Conservation (phyloP, 2,888 invertebrate genomes). For the Caenorhabditis uteleia region DNA sequence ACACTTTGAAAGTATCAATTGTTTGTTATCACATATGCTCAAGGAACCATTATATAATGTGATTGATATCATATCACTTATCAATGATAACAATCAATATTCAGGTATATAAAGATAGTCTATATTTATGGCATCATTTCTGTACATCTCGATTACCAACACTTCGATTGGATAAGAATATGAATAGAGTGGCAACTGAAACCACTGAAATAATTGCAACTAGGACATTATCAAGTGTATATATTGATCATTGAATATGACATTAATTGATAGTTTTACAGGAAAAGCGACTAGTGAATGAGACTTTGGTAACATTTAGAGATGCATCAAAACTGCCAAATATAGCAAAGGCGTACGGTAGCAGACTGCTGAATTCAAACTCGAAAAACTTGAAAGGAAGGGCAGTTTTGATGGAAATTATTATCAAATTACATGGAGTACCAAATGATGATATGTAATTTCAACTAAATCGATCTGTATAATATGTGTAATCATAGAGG, state of each 20-base stretch:
- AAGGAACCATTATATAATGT: constrained; percentile 36
- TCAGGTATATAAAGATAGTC: constrained; percentile 23
- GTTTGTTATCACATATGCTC: constrained; percentile 33
- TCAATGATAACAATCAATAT: no score
- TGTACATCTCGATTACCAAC: constrained; percentile 8
- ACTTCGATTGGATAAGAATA: constrained; percentile 14
- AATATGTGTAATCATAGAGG: constrained; percentile 7
- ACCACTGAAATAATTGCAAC: constrained; percentile 19
- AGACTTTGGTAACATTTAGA: constrained; percentile 24
- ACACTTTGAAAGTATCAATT: constrained; percentile 34
- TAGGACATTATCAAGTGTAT: constrained; percentile 17
- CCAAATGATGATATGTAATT: constrained; percentile 22
- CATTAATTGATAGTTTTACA: constrained; percentile 1
- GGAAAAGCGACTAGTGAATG: constrained; percentile 27
- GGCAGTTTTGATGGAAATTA: constrained; percentile 23
- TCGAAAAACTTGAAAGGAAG: constrained; percentile 34
- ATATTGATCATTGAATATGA: no score
- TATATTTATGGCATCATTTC: constrained; percentile 33
- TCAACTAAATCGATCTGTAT: background rate
- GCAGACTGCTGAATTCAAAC: constrained; percentile 15
- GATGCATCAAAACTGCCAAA: constrained; percentile 13
- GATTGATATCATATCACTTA: no score
- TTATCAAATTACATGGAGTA: constrained; percentile 21
- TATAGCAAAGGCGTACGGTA: constrained; percentile 16
- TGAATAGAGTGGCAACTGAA: constrained; percentile 19